Percentiles rank a stretch among this genome's conserved stretches.
phyloP scores from a whole-genome alignment of 2,113 vertebrate genomes.

The Boleophthalmus pectinirostris region DNA sequence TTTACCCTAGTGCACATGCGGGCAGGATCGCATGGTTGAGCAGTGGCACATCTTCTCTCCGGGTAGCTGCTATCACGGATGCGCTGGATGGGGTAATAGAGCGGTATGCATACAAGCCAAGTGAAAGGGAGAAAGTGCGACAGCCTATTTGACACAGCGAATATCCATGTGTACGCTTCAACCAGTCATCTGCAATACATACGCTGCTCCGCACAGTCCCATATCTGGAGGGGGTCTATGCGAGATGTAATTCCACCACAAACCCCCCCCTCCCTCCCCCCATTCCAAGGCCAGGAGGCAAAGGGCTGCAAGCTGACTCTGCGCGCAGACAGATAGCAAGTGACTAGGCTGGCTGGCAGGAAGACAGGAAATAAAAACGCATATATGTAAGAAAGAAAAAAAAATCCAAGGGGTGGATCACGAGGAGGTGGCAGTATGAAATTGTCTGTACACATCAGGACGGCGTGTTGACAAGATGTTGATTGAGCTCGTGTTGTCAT shows the following conservation, averaged over 20 bases:
- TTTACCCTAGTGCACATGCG: conserved; percentile 47
- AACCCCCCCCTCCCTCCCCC: conserved; percentile 51
- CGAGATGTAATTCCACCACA: conserved; percentile 62
- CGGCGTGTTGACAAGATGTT: conserved; percentile 78
- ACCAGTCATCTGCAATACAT: conserved; percentile 59
- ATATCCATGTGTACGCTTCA: conserved; percentile 45
- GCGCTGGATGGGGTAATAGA: conserved; percentile 65
- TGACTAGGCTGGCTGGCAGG: conserved; percentile 69
- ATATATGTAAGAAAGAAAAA: conserved; percentile 14
- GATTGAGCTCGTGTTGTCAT: conserved; percentile 80
- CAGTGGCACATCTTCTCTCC: conserved; percentile 54
- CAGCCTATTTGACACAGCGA: conserved; percentile 69
- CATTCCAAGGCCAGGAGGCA: conserved; percentile 57
- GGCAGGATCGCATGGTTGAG: conserved; percentile 61
- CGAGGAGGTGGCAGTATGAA: conserved; percentile 65
- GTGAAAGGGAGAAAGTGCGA: conserved; percentile 36
- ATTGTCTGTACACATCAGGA: conserved; percentile 78
- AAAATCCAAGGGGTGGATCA: conserved; percentile 45
- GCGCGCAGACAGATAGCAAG: conserved; percentile 64
- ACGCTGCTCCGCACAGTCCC: conserved; percentile 46
- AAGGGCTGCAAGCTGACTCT: conserved; percentile 65
- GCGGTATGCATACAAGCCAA: conserved; percentile 54
- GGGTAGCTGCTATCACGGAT: conserved; percentile 62
- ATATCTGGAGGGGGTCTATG: conserved; percentile 62
- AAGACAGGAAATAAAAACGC: conserved; percentile 64